Percentiles rank a stretch among this genome's conserved stretches.
Conservation (phyloP, 2,888 invertebrate species). For the Agrotis puta region DNA sequence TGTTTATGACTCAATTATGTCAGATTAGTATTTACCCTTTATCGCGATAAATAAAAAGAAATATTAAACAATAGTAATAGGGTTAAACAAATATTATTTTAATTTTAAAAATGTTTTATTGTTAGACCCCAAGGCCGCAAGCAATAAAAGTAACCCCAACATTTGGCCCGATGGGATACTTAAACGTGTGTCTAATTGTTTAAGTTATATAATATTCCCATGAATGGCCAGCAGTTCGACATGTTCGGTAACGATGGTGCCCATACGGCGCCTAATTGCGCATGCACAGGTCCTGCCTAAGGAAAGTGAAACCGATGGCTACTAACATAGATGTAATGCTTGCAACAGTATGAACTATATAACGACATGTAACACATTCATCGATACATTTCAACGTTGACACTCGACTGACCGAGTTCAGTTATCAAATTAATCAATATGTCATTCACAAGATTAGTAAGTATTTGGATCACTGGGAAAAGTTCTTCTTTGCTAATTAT, state of each 20-base stretch:
- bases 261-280: constrained; percentile 83
- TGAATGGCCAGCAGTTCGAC: constrained; percentile 78
- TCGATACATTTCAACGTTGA: constrained; percentile 83
- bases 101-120: not conserved
- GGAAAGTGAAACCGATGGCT: constrained; percentile 88
- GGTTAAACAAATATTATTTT: too few relatives aligned
- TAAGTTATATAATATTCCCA: constrained; percentile 83
- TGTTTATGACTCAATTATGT: too few relatives aligned
- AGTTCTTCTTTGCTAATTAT: not conserved
- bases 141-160: constrained; percentile 38
- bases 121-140: constrained; percentile 22
- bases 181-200: constrained; percentile 42
- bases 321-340: constrained; percentile 85
- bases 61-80: too few relatives aligned
- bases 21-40: too few relatives aligned
- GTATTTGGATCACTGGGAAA: constrained; percentile 60
- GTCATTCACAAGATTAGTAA: constrained; percentile 85
- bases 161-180: constrained; percentile 32
- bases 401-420: constrained; percentile 84
- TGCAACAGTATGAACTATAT: constrained; percentile 91
- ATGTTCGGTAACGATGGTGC: constrained; percentile 83
- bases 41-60: too few relatives aligned
- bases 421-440: constrained; percentile 74
- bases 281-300: constrained; percentile 86
- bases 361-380: constrained; percentile 83